Percentiles rank a stretch among this genome's conserved stretches.
phyloP scores from a whole-genome alignment of 2,888 invertebrate species.

The Leucophenga maculata region DNA sequence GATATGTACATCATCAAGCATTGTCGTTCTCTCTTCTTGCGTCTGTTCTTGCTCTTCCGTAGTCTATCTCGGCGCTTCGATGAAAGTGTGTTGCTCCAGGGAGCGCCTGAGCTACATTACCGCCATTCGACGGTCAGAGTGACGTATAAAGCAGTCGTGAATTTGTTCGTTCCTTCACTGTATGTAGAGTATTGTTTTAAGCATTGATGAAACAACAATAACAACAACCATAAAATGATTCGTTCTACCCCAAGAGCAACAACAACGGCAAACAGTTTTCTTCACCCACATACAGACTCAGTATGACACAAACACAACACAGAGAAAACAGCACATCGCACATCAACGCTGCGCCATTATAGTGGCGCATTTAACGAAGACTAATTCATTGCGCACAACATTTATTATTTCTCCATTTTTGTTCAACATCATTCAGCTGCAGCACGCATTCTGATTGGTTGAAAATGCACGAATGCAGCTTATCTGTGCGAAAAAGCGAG shows the following conservation, averaged over 20 bases:
- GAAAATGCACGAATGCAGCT: too few species aligned
- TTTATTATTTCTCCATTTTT: constrained; percentile 20
- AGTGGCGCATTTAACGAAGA: constrained; percentile 61
- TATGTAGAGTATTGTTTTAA: constrained; percentile 59
- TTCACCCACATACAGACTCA: not conserved
- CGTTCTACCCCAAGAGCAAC: too few species aligned
- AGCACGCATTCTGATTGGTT: constrained; percentile 2
- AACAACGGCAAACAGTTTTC: not conserved
- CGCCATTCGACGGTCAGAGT: constrained; percentile 3
- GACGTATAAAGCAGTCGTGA: constrained; percentile 37
- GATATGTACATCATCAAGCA: constrained; percentile 16
- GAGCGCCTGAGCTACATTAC: constrained; percentile 8
- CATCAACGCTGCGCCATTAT: constrained; percentile 33
- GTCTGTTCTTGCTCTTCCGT: too few species aligned
- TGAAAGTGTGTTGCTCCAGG: not conserved
- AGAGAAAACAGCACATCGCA: not conserved
- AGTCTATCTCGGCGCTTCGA: not conserved
- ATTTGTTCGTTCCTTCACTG: constrained; percentile 46
- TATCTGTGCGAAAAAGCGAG: too few species aligned
- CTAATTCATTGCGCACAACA: constrained; percentile 67
- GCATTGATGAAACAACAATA: constrained; percentile 41
- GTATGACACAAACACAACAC: too few species aligned
- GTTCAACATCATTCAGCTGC: not conserved
- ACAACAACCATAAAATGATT: constrained; percentile 12
- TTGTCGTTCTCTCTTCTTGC: too few species aligned